Evolutionary conservation across 2,113 vertebrate species (phyloP).

Genomic region (Acanthisitta chloris): DNA sequence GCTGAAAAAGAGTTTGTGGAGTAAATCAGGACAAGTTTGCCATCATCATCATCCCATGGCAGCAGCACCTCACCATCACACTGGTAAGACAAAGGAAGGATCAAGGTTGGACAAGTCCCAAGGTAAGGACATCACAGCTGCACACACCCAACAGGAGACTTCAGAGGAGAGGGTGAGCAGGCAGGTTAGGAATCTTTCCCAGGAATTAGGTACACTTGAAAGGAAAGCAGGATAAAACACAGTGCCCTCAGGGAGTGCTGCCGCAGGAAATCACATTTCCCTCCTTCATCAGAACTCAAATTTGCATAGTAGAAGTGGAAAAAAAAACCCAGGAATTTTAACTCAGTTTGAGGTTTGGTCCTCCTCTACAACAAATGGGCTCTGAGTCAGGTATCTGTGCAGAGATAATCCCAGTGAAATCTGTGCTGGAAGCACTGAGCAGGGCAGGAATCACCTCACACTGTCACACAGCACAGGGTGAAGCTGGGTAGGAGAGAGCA

Average conservation of each 20-base stretch:
- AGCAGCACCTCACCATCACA: background rate
- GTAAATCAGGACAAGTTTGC: background rate
- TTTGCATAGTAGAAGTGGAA: background rate
- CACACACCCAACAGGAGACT: background rate
- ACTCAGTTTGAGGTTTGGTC: background rate
- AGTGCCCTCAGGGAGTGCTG: background rate
- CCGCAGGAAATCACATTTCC: background rate
- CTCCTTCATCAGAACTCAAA: background rate
- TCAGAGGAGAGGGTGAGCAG: background rate
- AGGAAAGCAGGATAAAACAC: background rate
- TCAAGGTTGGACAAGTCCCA: background rate
- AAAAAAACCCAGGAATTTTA: background rate
- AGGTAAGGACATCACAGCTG: background rate
- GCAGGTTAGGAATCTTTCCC: background rate
- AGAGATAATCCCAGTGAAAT: background rate
- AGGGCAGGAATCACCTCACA: background rate
- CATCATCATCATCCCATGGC: rapidly evolving
- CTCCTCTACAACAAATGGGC: background rate
- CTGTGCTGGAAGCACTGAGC: background rate
- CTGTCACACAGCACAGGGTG: rapidly evolving
- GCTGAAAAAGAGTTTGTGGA: background rate
- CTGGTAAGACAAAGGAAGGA: rapidly evolving
- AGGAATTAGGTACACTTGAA: background rate
- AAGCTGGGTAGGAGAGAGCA: background rate
- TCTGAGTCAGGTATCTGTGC: background rate